Conservation (phyloP, 2,113 vertebrate species). For the Brachyhypopomus occidentalis region DNA sequence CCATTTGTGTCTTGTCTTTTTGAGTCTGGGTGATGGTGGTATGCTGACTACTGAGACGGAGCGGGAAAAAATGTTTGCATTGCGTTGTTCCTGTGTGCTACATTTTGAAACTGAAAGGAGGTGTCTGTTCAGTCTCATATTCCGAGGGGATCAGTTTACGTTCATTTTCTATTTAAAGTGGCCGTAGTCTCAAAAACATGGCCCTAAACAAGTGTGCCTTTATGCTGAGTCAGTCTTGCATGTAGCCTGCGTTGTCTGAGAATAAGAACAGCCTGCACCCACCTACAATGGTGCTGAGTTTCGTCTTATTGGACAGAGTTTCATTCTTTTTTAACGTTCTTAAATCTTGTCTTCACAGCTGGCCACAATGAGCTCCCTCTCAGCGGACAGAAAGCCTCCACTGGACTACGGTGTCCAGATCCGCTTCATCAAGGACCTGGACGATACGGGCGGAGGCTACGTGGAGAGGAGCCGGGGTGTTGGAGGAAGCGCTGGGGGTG, state of each 20-base stretch:
- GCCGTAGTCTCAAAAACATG: background rate
- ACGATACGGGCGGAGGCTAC: constrained; percentile 70
- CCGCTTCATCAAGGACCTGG: constrained; percentile 90
- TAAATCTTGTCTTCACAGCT: constrained; percentile 35
- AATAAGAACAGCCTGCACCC: background rate
- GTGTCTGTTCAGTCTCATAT: too few relatives aligned
- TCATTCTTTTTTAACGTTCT: constrained; percentile 52
- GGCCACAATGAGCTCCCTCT: constrained; percentile 71
- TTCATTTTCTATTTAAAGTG: background rate
- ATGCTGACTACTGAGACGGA: too few relatives aligned
- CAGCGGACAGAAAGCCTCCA: constrained; percentile 76
- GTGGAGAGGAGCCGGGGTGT: constrained; percentile 60
- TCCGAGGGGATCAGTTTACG: background rate
- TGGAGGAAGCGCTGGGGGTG: constrained; percentile 45
- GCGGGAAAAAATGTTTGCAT: too few relatives aligned
- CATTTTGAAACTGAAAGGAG: background rate
- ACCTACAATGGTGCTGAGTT: constrained; percentile 4
- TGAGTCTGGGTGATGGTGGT: too few relatives aligned
- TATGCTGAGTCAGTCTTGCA: background rate
- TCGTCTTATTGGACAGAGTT: constrained; percentile 2
- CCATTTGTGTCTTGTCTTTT: too few relatives aligned
- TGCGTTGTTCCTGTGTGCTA: too few relatives aligned
- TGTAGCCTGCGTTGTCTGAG: background rate
- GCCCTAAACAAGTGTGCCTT: background rate
- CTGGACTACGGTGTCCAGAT: constrained; percentile 95